Evolutionary conservation across 2,113 vertebrate genomes (phyloP).

Genomic region (Aspidoscelis tigris): DNA sequence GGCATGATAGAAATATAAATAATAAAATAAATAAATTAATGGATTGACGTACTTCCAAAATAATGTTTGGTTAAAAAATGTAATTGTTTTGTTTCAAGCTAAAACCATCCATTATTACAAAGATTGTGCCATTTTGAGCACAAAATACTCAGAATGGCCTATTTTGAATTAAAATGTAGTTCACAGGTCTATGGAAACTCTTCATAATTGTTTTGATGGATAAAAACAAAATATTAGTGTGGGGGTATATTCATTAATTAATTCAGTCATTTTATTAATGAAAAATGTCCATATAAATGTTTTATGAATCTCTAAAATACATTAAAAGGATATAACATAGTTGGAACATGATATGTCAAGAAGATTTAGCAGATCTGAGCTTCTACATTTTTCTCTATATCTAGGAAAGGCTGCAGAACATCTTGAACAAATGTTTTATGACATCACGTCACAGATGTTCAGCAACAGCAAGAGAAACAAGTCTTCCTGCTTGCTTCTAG

Average conservation of each 20-base stretch:
- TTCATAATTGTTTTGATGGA: neutral
- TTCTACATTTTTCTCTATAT: constrained; percentile 17
- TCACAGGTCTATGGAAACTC: constrained; percentile 23
- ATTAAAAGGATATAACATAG: constrained; percentile 31
- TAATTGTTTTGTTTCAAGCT: too few relatives aligned
- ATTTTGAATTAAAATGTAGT: neutral
- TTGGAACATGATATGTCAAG: neutral
- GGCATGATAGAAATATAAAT: too few relatives aligned
- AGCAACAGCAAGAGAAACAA: neutral
- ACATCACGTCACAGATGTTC: constrained; percentile 29
- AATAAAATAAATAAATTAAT: too few relatives aligned
- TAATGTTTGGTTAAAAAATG: too few relatives aligned
- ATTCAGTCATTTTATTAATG: constrained; percentile 35
- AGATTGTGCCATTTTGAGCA: too few relatives aligned
- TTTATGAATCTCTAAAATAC: constrained; percentile 13
- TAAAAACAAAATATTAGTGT: constrained; percentile 29
- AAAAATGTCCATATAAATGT: constrained; percentile 27
- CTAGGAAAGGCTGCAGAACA: constrained; percentile 1
- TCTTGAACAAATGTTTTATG: constrained; percentile 16
- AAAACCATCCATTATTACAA: too few relatives aligned
- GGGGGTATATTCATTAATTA: constrained; percentile 31
- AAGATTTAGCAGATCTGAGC: neutral
- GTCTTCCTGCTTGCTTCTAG: constrained; percentile 20
- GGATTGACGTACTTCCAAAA: too few relatives aligned
- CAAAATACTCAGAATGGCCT: too few relatives aligned